Percentiles rank a stretch among this genome's conserved stretches.
Evolutionary conservation across 2,888 invertebrate species (phyloP).

Genomic region (Oxycera nigricornis): DNA sequence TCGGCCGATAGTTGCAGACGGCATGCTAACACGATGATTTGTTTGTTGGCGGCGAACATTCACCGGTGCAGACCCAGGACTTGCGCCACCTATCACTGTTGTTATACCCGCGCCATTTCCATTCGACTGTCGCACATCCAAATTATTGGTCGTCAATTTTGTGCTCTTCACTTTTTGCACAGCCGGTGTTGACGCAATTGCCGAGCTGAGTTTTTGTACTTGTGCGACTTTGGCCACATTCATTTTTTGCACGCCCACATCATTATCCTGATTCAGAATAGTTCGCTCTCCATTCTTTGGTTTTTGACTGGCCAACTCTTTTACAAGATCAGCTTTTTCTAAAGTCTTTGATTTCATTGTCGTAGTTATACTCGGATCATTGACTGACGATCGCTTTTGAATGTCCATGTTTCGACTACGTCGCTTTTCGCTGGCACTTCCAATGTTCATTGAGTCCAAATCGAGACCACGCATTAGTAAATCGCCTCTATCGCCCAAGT

Average conservation of each 20-base stretch:
- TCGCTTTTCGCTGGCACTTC: constrained; percentile 48
- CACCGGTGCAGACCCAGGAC: not conserved
- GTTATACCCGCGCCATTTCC: not conserved
- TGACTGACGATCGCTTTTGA: constrained; percentile 43
- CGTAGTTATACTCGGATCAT: constrained; percentile 44
- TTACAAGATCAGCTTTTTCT: constrained; percentile 46
- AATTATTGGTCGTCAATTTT: constrained; percentile 21
- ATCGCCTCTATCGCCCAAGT: constrained; percentile 72
- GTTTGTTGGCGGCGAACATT: not conserved
- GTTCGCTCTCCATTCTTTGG: constrained; percentile 29
- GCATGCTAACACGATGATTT: not conserved
- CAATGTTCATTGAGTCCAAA: constrained; percentile 55
- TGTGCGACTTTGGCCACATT: constrained; percentile 37
- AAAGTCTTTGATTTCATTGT: constrained; percentile 48
- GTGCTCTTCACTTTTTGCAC: constrained; percentile 30
- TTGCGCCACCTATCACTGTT: not conserved
- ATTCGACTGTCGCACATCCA: not conserved
- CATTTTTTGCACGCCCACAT: constrained; percentile 34
- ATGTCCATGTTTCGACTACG: constrained; percentile 48
- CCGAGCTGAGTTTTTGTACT: constrained; percentile 41
- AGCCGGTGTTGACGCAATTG: constrained; percentile 16
- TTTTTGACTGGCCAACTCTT: constrained; percentile 19
- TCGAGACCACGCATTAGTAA: constrained; percentile 63
- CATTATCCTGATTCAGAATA: constrained; percentile 42
- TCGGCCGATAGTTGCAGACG: constrained; percentile 36